These are phyloP conservation scores for Plectrocnemia conspersa DNA, from an alignment of 1,140 invertebrate genomes.

Conservation along the genomic window DNA sequence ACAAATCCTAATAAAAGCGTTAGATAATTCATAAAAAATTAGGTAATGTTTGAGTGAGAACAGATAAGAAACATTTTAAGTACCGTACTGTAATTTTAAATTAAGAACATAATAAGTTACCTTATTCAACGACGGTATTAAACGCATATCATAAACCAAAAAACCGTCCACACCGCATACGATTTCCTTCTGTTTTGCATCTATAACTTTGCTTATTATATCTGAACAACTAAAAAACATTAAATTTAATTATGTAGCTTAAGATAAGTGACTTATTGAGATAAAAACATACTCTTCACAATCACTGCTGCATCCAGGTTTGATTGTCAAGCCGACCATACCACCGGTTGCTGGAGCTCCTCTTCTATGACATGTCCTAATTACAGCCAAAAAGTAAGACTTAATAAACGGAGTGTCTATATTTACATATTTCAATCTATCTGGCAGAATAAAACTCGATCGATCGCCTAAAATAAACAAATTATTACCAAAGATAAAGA, in stretches of 20 bases:
- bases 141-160: conserved; percentile 62
- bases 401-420: conserved; percentile 61
- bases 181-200: conserved; percentile 57
- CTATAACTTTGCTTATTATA: conserved; percentile 46
- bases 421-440: conserved; percentile 64
- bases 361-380: conserved; percentile 58
- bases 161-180: conserved; percentile 64
- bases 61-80: too few relatives aligned
- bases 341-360: conserved; percentile 65
- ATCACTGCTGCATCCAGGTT: conserved; percentile 41
- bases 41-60: too few relatives aligned
- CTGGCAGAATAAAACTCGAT: conserved; percentile 60
- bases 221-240: conserved; percentile 39
- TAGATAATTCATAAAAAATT: too few relatives aligned
- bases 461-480: conserved; percentile 46
- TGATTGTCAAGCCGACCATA: conserved; percentile 61
- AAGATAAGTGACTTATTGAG: background rate
- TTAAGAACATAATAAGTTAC: conserved; percentile 41
- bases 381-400: conserved; percentile 59
- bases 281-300: conserved; percentile 40
- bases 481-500: background rate
- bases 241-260: background rate
- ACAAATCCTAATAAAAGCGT: too few relatives aligned
- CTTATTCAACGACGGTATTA: conserved; percentile 57
- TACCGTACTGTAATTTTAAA: too few relatives aligned